Percentiles rank a stretch among this genome's conserved stretches.
phyloP scores from a whole-genome alignment of 2,888 invertebrate species.

The Sinodicranocentrus sp. region DNA sequence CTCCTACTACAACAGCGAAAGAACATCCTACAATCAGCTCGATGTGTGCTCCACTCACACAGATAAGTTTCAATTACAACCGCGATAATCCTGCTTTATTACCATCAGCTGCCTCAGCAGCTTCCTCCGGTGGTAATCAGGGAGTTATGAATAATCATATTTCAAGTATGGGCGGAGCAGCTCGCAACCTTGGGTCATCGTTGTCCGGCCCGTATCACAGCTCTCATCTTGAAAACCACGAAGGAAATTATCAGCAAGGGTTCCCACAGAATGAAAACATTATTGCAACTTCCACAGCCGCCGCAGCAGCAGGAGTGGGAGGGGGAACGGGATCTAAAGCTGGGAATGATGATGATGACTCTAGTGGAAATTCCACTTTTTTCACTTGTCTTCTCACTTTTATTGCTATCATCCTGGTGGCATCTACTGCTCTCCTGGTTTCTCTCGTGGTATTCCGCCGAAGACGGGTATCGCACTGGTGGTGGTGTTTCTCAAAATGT shows the following conservation, averaged over 20 bases:
- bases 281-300: constrained; percentile 26
- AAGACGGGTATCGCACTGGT: constrained; percentile 24
- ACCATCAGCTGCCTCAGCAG: constrained; percentile 38
- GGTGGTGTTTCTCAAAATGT: constrained; percentile 35
- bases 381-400: constrained; percentile 42
- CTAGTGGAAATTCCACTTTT: constrained; percentile 60
- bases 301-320: constrained; percentile 58
- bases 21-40: constrained; percentile 60
- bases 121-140: constrained; percentile 44
- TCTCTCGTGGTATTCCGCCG: constrained; percentile 28
- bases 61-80: constrained; percentile 65
- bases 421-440: constrained; percentile 37
- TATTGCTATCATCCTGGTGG: constrained; percentile 52
- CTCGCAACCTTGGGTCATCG: constrained; percentile 49
- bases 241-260: constrained; percentile 68
- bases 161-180: constrained; percentile 70
- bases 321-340: constrained; percentile 50
- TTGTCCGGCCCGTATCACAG: constrained; percentile 67
- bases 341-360: constrained; percentile 25
- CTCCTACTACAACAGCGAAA: neutral
- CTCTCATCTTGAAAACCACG: constrained; percentile 64
- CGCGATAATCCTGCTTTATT: constrained; percentile 47
- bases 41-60: constrained; percentile 58
- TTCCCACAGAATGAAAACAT: constrained; percentile 63
- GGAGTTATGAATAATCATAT: constrained; percentile 69